Evolutionary conservation across 1,140 invertebrate species (phyloP), one percentile per base, ranked within the genome.

Genomic region (Dufourea novaeangliae): DNA sequence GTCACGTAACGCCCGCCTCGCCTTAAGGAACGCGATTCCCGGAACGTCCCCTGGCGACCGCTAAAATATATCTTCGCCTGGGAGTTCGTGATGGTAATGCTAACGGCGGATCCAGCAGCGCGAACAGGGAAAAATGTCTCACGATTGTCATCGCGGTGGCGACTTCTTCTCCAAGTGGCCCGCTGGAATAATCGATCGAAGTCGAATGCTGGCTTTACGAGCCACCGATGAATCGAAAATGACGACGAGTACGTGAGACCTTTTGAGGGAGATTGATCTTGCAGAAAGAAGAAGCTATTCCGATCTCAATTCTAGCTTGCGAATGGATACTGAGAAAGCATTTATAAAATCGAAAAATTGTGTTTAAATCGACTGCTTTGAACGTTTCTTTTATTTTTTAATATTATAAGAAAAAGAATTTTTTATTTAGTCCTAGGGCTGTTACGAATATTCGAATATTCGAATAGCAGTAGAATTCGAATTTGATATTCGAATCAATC

Each of bases 81-180:
- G 27, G 27, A 14, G 20, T 50, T 50, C 70, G 70, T 73, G 61
- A 73, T 73, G 59, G 59, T 52, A 73, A 52, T 73, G 62, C 17
- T 25, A 64, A 73, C n/a, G 25, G 0, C n/a, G 46, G 27, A 8
- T 27, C n/a, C 37, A n/a, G 17, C 37, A n/a, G 17, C n/a, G 10
- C 20, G 25, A 29, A 54, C 22, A 11, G 39, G 20, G 20, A 17
- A 44, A 34, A 59, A 11, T 12, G 3, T 59, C 39, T 14, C 12
- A 20, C 20, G 34, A 32, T 14, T 39, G 59, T 41, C 46, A 54
- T 66, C 34, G 1, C 17, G 32, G 25, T 1, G 27, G 37, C 63
- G 34, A 37, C 57, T 63, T 29, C 2, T n/a, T 29, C 27, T 20
- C 34, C 20, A 2, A 64, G 32, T 32, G 12, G 6, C 37, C 22